These are phyloP conservation scores for Sapajus apella DNA, from an alignment of 2,113 vertebrate genomes.

Conservation along the genomic window DNA sequence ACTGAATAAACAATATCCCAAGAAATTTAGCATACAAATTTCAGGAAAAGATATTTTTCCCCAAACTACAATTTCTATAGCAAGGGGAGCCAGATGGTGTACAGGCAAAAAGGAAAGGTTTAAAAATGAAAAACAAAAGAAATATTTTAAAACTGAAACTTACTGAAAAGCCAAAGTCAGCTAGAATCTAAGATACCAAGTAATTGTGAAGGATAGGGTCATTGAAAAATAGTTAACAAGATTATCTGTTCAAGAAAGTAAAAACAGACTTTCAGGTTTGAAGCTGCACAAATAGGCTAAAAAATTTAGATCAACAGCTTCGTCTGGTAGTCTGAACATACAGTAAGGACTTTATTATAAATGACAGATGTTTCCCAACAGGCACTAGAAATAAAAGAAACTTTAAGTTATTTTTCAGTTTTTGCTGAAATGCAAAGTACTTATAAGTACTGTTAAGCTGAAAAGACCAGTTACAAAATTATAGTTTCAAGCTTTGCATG, in stretches of 20 bases:
- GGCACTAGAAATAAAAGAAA: neutral
- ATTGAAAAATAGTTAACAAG: neutral
- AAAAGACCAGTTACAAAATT: constrained; percentile 19
- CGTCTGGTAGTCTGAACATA: neutral
- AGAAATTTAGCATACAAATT: neutral
- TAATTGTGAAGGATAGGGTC: neutral
- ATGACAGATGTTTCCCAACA: neutral
- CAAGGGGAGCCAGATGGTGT: neutral
- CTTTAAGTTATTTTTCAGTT: neutral
- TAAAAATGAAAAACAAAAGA: neutral
- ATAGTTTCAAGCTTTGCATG: neutral
- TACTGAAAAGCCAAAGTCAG: neutral
- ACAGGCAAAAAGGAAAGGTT: neutral
- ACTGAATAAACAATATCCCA: neutral
- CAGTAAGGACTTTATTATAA: neutral
- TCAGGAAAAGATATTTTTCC: neutral
- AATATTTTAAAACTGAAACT: constrained; percentile 27
- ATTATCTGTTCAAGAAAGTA: neutral
- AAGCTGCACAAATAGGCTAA: neutral
- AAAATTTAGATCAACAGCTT: neutral
- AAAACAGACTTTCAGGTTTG: neutral
- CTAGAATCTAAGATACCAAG: neutral
- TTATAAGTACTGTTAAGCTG: neutral
- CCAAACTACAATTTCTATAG: neutral
- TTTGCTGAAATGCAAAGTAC: constrained; percentile 10